Base-by-base conservation (phyloP, 2,797 vertebrate species). In the Zalophus californianus region DNA sequence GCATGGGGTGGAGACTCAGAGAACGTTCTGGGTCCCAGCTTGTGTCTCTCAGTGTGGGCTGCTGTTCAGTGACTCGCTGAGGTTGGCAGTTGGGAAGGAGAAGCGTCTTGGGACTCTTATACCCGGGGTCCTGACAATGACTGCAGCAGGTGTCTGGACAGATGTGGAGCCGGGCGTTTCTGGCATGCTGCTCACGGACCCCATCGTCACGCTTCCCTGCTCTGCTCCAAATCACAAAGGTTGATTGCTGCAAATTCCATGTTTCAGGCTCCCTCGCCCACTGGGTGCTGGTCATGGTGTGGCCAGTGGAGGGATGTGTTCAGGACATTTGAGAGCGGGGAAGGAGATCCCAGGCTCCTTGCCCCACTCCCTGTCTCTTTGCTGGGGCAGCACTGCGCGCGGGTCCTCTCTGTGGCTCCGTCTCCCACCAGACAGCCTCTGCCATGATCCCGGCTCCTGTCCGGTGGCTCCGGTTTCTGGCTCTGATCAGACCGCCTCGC, bases 391-490 rank as follows among this genome's bases (percentile, higher is more conserved):
- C 7, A 0, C 18, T 41, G 18, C 64, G 21, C 1, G 2, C 35
- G 1, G 20, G 2, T 25, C 21, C 27, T 25, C 9, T 14, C 56
- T 10, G 11, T 9, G 2, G 7, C 44, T 70, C 3, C 2, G 1
- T 25, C 62, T 54, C 12, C 32, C 16, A 25, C 3, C 12, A 18
- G 3, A 15, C 6, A 13, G 21, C 5, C 6, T 48, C 50, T 5
- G 2, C 79, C 8, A 2, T 18, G 80, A 32, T 2, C 41, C 25
- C 41, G 0, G 10, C n/a, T 75, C 68, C 58, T 66, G 35, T 5
- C 41, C 8, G 7, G 20, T 3, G 0, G 35, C 44, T 50, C 32
- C 10, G 0, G 1, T 15, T 66, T 72, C 72, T 38, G 27, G 79
- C 16, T 48, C 7, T 1, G n/a, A 41, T 41, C 44, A 73, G 20